These are phyloP conservation scores for Trichomalopsis sarcophagae DNA, from an alignment of 1,140 invertebrate species.

Conservation along the genomic window DNA sequence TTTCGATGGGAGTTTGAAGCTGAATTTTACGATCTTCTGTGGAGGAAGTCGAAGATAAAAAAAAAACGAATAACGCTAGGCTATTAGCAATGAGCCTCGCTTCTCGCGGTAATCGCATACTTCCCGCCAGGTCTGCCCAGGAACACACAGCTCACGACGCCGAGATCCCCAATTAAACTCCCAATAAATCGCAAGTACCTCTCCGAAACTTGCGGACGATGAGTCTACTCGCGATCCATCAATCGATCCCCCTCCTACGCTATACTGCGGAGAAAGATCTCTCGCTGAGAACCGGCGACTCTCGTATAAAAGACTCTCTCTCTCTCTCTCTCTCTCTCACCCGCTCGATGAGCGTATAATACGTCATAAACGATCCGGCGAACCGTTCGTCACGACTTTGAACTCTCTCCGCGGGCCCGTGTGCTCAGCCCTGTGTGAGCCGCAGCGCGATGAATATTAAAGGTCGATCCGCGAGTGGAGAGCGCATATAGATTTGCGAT, in stretches of 20 bases:
- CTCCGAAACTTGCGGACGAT: neutral
- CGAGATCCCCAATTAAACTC: constrained; percentile 18
- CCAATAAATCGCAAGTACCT: constrained; percentile 3
- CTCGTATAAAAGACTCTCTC: constrained; percentile 13
- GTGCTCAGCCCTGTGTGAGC: neutral
- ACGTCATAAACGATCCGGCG: constrained; percentile 24
- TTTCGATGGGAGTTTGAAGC: too few relatives aligned
- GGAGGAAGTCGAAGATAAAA: neutral
- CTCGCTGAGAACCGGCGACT: neutral
- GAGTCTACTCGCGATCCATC: constrained; percentile 18
- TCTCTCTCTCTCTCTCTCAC: neutral
- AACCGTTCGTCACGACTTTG: constrained; percentile 37
- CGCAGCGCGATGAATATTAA: constrained; percentile 19
- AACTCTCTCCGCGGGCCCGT: neutral
- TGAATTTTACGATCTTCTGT: too few relatives aligned
- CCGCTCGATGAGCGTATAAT: constrained; percentile 12
- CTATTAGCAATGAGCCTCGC: neutral
- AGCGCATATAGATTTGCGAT: constrained; percentile 33
- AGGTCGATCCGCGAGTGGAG: constrained; percentile 6
- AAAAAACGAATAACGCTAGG: neutral
- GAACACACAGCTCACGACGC: neutral
- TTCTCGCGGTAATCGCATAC: neutral
- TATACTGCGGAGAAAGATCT: neutral
- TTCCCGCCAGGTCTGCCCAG: neutral
- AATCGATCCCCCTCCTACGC: neutral